Conservation (phyloP, 2,888 invertebrate species). For the Xylota segnis region DNA sequence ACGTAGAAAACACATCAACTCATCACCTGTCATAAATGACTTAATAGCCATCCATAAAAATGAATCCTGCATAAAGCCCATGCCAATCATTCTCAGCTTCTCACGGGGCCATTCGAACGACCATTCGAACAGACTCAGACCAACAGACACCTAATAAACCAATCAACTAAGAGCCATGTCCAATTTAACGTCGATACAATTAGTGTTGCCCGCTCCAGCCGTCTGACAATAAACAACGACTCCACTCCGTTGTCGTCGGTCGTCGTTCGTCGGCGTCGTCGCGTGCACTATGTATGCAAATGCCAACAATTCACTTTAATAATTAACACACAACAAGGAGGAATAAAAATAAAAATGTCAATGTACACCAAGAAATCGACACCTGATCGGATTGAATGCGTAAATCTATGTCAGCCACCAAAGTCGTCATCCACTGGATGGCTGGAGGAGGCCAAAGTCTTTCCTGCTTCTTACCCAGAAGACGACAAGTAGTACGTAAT, state of each 20-base stretch:
- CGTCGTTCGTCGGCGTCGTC: conserved; percentile 10
- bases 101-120: conserved; percentile 1
- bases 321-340: conserved; percentile 57
- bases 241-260: background rate
- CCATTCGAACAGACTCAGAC: conserved; percentile 43
- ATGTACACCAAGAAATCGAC: conserved; percentile 46
- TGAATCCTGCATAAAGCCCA: conserved; percentile 42
- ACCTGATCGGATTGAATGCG: conserved; percentile 43
- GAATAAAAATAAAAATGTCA: conserved; percentile 40
- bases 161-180: conserved; percentile 56
- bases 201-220: conserved; percentile 38
- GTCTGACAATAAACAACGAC: conserved; percentile 54
- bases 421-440: conserved; percentile 20
- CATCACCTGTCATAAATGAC: conserved; percentile 55
- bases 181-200: conserved; percentile 58
- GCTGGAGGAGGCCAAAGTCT: conserved; percentile 3
- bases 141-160: conserved; percentile 66
- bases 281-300: conserved; percentile 73
- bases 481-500: background rate
- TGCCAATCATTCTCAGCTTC: conserved; percentile 43
- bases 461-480: conserved; percentile 38
- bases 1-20: conserved; percentile 34
- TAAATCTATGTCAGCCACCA: conserved; percentile 54
- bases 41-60: conserved; percentile 47
- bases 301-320: conserved; percentile 35